phyloP scores from a whole-genome alignment of 1,140 invertebrate genomes.

The Sinella curviseta region DNA sequence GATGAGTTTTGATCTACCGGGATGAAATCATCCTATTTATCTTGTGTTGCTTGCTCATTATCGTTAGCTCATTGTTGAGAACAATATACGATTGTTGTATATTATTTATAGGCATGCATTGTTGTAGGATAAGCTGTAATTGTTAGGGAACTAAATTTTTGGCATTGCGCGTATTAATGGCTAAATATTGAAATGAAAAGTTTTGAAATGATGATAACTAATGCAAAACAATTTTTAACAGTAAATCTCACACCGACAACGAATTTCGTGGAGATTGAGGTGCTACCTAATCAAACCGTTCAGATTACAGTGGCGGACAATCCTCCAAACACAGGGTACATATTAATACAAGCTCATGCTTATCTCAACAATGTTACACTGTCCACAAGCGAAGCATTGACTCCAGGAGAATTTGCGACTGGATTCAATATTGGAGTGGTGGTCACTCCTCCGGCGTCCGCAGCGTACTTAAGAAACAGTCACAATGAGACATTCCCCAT shows the following conservation, averaged over 20 bases:
- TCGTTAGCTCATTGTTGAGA: too few relatives aligned
- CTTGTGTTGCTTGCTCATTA: too few relatives aligned
- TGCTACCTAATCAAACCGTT: slow-evolving; percentile 50
- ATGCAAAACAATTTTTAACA: too few relatives aligned
- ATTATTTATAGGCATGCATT: too few relatives aligned
- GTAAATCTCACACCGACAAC: slow-evolving; percentile 11
- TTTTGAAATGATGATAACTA: too few relatives aligned
- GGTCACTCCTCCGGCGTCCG: slow-evolving; percentile 48
- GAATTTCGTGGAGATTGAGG: not conserved
- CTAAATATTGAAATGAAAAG: too few relatives aligned
- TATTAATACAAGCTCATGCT: slow-evolving; percentile 69
- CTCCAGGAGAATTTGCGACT: slow-evolving; percentile 53
- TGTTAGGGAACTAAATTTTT: too few relatives aligned
- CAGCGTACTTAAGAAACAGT: slow-evolving; percentile 56
- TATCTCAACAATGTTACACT: slow-evolving; percentile 64
- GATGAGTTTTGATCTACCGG: too few relatives aligned
- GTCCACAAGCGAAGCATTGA: slow-evolving; percentile 57
- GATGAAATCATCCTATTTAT: too few relatives aligned
- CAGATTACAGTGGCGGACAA: slow-evolving; percentile 58
- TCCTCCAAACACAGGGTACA: slow-evolving; percentile 59
- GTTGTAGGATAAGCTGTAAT: too few relatives aligned
- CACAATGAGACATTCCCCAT: slow-evolving; percentile 55
- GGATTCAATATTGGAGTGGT: slow-evolving; percentile 68
- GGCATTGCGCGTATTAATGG: too few relatives aligned
- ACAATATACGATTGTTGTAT: too few relatives aligned